Percentiles rank a stretch among this genome's conserved stretches.
phyloP scores from a whole-genome alignment of 2,888 invertebrate genomes.

The Lottia scabra region DNA sequence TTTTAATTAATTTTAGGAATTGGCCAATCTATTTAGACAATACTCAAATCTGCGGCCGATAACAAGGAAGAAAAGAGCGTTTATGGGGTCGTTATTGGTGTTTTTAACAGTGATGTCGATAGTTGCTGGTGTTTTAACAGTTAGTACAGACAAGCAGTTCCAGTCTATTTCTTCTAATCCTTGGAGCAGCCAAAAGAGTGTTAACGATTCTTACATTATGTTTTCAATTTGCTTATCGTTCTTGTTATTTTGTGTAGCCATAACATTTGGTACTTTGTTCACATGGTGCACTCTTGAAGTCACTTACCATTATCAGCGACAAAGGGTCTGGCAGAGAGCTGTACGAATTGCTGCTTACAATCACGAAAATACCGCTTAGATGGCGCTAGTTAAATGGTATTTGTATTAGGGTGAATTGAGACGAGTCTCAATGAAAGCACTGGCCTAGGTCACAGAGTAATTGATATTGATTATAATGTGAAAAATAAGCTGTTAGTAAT shows the following conservation, averaged over 20 bases:
- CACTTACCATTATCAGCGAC: slow-evolving; percentile 37
- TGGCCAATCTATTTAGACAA: slow-evolving; percentile 36
- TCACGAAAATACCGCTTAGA: background rate
- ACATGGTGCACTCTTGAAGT: slow-evolving; percentile 43
- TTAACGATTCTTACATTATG: slow-evolving; percentile 37
- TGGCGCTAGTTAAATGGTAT: no score
- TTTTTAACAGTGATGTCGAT: slow-evolving; percentile 39
- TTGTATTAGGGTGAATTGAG: no score
- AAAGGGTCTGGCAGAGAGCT: slow-evolving; percentile 28
- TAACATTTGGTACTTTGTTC: slow-evolving; percentile 39
- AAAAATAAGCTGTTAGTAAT: no score
- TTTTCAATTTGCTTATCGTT: slow-evolving; percentile 46
- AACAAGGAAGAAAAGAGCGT: slow-evolving; percentile 35
- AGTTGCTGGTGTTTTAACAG: slow-evolving; percentile 39
- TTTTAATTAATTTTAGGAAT: slow-evolving; percentile 28
- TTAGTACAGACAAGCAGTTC: slow-evolving; percentile 42
- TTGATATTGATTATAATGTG: no score
- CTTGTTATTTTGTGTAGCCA: slow-evolving; percentile 42
- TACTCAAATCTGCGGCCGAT: slow-evolving; percentile 36
- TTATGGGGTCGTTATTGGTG: slow-evolving; percentile 34
- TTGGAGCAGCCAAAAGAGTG: slow-evolving; percentile 26
- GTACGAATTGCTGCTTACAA: background rate
- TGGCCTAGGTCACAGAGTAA: no score
- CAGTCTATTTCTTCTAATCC: slow-evolving; percentile 32
- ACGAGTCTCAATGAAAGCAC: no score